These are phyloP conservation scores for Empidonax alnorum DNA, from an alignment of 2,113 vertebrate species.

Conservation along the genomic window DNA sequence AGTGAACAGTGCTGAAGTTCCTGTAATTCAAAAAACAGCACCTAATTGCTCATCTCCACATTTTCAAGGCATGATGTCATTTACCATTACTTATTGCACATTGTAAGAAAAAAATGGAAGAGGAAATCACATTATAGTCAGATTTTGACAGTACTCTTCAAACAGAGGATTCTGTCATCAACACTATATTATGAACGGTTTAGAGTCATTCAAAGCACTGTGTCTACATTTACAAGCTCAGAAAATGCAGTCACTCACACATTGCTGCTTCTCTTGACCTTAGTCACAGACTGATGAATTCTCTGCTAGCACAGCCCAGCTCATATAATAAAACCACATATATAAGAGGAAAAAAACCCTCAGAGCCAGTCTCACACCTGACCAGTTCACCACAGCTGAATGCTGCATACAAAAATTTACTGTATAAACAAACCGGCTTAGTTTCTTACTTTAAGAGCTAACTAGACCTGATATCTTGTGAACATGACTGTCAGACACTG, in stretches of 20 bases:
- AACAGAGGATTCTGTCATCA: not conserved
- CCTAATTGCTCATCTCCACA: not conserved
- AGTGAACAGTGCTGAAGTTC: not conserved
- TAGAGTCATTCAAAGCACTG: not conserved
- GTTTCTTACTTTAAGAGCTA: not conserved
- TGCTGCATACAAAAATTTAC: accelerated
- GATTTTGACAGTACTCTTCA: not conserved
- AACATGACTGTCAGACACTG: not conserved
- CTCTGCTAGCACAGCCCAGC: not conserved
- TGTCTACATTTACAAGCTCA: not conserved
- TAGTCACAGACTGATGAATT: not conserved
- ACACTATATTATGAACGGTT: not conserved
- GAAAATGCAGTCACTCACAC: not conserved
- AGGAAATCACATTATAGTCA: not conserved
- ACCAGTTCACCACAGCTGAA: not conserved
- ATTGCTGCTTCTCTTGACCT: not conserved
- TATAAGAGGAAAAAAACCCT: not conserved
- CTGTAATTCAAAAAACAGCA: not conserved
- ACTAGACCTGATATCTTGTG: not conserved
- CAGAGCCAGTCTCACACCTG: not conserved
- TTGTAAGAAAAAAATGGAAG: not conserved
- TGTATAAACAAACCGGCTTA: not conserved
- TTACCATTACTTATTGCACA: not conserved
- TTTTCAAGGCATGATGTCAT: not conserved
- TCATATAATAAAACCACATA: not conserved